Evolutionary conservation across 2,797 vertebrate genomes (phyloP).

Genomic region (Platalea minor): DNA sequence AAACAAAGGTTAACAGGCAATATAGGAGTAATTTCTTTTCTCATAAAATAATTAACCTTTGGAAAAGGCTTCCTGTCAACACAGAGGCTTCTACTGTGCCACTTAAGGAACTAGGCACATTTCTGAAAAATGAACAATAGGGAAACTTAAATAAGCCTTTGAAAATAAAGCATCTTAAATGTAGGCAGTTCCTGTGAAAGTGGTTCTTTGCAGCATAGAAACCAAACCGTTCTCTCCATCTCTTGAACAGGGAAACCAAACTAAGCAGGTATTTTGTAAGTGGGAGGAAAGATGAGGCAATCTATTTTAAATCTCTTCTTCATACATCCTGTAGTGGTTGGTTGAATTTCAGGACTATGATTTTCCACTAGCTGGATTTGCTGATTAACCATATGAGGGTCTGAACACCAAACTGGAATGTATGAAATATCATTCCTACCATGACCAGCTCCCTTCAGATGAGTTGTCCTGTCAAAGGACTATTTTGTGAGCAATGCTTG

Average conservation of each 20-base stretch:
- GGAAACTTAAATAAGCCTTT: slow-evolving; percentile 21
- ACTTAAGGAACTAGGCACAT: slow-evolving; percentile 47
- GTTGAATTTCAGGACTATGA: not conserved
- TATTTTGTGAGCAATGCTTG: not conserved
- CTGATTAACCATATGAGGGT: not conserved
- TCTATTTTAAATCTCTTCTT: not conserved
- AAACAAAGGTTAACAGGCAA: slow-evolving; percentile 70
- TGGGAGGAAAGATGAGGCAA: not conserved
- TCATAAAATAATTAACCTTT: slow-evolving; percentile 75
- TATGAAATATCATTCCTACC: not conserved
- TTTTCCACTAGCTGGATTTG: not conserved
- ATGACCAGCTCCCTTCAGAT: not conserved
- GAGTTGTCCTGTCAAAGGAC: not conserved
- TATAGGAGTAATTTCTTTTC: slow-evolving; percentile 62
- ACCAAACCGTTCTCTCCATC: not conserved
- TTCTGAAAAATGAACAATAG: slow-evolving; percentile 52
- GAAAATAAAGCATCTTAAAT: slow-evolving; percentile 11
- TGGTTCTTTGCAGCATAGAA: not conserved
- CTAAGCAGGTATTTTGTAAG: not conserved
- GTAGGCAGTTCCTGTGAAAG: not conserved
- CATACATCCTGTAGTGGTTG: not conserved
- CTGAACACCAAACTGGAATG: not conserved
- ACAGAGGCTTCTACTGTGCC: slow-evolving; percentile 30
- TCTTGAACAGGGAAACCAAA: not conserved
- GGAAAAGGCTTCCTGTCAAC: slow-evolving; percentile 67